Evolutionary conservation across 2,797 vertebrate genomes (phyloP).

Genomic region (Chelon auratus): DNA sequence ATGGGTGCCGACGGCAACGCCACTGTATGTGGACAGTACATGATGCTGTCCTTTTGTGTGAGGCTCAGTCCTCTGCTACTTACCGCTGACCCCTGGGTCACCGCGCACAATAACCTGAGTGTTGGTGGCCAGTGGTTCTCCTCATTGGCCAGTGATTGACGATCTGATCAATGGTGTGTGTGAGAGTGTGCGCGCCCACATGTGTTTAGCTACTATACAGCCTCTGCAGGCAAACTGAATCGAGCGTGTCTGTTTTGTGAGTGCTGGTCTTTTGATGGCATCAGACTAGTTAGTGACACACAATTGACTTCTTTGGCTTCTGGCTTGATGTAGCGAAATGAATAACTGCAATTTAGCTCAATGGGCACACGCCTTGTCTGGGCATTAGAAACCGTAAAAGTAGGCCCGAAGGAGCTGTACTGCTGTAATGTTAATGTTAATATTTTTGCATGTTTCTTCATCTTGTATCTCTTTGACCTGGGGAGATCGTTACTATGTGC

Average conservation of each 20-base stretch:
- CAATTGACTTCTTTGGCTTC: constrained; percentile 70
- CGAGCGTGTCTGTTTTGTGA: constrained; percentile 70
- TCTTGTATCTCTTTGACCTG: background rate
- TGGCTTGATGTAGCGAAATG: constrained; percentile 62
- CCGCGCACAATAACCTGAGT: constrained; percentile 77
- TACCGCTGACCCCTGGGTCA: constrained; percentile 83
- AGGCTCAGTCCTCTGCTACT: constrained; percentile 72
- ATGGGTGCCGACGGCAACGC: constrained; percentile 70
- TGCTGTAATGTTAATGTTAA: constrained; percentile 6
- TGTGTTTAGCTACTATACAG: constrained; percentile 59
- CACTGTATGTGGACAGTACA: constrained; percentile 82
- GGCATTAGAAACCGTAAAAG: constrained; percentile 9
- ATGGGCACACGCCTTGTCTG: constrained; percentile 50
- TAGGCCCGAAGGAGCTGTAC: constrained; percentile 12
- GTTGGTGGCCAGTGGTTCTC: constrained; percentile 83
- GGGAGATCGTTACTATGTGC: background rate
- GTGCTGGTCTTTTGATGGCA: constrained; percentile 63
- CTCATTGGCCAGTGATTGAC: constrained; percentile 85
- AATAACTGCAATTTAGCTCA: constrained; percentile 64
- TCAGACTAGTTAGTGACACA: constrained; percentile 78
- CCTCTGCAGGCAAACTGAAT: constrained; percentile 56
- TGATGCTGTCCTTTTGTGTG: constrained; percentile 78
- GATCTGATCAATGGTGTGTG: constrained; percentile 69
- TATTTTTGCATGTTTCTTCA: background rate
- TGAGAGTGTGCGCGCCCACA: constrained; percentile 50